A percentile compares a stretch with the other conserved stretches of the same genome.
Evolutionary conservation across 2,113 vertebrate species (phyloP).

Genomic region (human (Homo sapiens)): DNA sequence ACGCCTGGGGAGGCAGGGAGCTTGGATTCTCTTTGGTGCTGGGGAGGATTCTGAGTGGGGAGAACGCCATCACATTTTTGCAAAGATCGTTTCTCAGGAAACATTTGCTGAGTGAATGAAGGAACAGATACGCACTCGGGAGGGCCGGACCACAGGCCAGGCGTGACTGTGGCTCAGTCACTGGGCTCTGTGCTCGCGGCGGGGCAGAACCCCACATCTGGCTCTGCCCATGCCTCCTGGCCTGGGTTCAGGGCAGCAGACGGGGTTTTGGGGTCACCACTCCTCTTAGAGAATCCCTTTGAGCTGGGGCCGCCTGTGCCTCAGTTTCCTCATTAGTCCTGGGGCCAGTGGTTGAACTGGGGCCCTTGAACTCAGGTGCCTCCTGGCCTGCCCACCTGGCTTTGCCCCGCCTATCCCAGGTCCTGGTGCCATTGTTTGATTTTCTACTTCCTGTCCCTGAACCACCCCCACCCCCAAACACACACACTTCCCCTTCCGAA

Average conservation of each 20-base stretch:
- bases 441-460: constrained; percentile 45
- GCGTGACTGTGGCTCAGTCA: neutral
- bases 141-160: neutral
- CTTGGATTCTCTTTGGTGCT: neutral
- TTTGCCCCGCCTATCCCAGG: neutral
- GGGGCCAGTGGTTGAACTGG: neutral
- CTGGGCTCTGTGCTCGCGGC: neutral
- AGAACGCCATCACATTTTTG: neutral
- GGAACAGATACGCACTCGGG: neutral
- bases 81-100: constrained; percentile 38
- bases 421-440: constrained; percentile 36
- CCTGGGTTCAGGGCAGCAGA: neutral
- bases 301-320: neutral
- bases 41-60: neutral
- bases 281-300: neutral
- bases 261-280: neutral
- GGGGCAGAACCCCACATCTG: too few relatives aligned
- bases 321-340: neutral
- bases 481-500: constrained; percentile 60
- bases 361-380: too few relatives aligned
- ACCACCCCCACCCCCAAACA: neutral
- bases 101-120: neutral
- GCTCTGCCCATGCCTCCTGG: neutral
- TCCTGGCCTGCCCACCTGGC: neutral
- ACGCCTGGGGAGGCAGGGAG: neutral